Evolutionary conservation across 1,140 invertebrate genomes (phyloP).

Genomic region (Delia radicum): DNA sequence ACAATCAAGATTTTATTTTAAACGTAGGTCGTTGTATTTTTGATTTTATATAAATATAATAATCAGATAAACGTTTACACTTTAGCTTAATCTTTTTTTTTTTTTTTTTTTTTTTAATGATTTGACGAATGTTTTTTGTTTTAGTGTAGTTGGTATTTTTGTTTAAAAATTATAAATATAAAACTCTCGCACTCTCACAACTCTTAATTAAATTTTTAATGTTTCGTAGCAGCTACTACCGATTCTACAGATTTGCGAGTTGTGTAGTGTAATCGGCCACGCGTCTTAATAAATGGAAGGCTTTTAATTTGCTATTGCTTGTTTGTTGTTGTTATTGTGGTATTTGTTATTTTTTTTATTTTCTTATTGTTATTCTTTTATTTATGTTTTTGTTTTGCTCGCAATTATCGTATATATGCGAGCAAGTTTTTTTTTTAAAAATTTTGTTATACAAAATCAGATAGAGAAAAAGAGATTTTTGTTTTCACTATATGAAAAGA

Average conservation of each 20-base stretch:
- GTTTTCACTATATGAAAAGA: not conserved
- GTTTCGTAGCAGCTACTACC: too few species aligned
- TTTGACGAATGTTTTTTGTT: too few species aligned
- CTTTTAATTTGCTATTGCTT: not conserved
- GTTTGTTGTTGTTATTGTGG: not conserved
- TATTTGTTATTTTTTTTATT: not conserved
- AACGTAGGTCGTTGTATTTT: not conserved
- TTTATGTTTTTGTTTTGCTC: conserved; percentile 19
- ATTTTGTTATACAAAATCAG: not conserved
- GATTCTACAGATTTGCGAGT: too few species aligned
- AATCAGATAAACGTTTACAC: too few species aligned
- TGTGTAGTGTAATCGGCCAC: too few species aligned
- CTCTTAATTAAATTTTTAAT: too few species aligned
- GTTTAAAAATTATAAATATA: too few species aligned
- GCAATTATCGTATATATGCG: not conserved
- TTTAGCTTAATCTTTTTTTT: too few species aligned
- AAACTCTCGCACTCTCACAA: not conserved
- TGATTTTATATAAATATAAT: too few species aligned
- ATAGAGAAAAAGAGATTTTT: not conserved
- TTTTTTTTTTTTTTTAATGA: too few species aligned
- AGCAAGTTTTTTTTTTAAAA: not conserved
- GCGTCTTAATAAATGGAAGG: not conserved
- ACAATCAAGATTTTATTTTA: not conserved
- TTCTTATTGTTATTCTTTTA: not conserved
- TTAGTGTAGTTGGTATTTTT: too few species aligned